These are phyloP conservation scores for Leptopilina drosophilae DNA, from an alignment of 2,888 invertebrate genomes.

Conservation along the genomic window DNA sequence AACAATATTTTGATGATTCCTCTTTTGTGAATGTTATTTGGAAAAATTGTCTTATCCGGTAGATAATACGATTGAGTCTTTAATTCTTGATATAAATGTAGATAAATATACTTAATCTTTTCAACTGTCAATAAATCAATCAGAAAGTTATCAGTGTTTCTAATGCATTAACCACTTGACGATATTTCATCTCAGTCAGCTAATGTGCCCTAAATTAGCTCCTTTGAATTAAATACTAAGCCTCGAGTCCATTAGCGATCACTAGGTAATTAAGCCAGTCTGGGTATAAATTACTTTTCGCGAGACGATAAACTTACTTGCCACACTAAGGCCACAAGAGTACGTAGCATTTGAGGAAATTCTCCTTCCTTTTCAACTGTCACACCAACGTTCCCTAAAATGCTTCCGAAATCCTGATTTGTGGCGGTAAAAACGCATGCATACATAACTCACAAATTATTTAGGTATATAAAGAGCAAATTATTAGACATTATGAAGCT, in stretches of 20 bases:
- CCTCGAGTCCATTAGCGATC: conserved; percentile 63
- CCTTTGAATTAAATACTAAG: conserved; percentile 61
- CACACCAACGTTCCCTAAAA: neutral
- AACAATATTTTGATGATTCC: no score
- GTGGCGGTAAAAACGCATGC: no score
- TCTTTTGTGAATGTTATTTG: no score
- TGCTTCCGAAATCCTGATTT: no score
- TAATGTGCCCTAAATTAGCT: conserved; percentile 48
- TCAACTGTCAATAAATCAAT: neutral
- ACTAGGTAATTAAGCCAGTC: conserved; percentile 64
- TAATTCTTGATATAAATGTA: no score
- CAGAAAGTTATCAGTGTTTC: conserved; percentile 5
- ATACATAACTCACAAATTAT: no score
- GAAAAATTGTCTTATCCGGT: no score
- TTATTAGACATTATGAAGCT: no score
- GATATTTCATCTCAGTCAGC: conserved; percentile 31
- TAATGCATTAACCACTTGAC: conserved; percentile 29
- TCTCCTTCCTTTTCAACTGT: conserved; percentile 15
- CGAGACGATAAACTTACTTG: conserved; percentile 55
- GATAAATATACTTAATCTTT: neutral
- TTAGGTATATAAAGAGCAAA: no score
- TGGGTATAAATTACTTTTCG: conserved; percentile 63
- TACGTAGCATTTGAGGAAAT: conserved; percentile 23
- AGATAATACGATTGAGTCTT: no score
- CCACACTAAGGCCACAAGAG: conserved; percentile 9